These are phyloP conservation scores for Babylonia areolata DNA, from an alignment of 1,140 invertebrate genomes.

Conservation along the genomic window DNA sequence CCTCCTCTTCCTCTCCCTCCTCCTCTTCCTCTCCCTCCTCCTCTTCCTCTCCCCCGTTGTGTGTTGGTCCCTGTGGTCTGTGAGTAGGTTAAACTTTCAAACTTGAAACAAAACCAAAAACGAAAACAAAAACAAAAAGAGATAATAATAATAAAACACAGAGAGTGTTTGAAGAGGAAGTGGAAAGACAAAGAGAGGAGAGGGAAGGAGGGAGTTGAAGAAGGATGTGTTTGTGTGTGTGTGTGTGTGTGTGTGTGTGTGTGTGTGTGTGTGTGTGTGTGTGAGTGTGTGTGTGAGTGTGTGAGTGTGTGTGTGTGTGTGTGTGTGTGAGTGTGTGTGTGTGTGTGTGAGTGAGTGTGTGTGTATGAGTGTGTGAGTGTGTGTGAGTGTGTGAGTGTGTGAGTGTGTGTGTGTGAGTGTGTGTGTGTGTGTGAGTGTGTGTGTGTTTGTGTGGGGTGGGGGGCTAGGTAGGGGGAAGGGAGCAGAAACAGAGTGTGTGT, in stretches of 20 bases:
- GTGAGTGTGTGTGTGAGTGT: neutral
- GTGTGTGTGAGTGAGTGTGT: neutral
- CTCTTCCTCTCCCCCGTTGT: too few species aligned
- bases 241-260: neutral
- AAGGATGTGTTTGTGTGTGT: neutral
- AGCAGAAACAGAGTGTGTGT: neutral
- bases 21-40: neutral
- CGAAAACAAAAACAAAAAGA: neutral
- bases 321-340: neutral
- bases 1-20: neutral
- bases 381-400: neutral
- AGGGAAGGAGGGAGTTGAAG: too few species aligned
- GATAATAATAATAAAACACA: neutral
- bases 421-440: conserved; percentile 1
- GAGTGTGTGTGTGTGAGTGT: neutral
- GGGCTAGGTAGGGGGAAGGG: too few species aligned
- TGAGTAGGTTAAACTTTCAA: too few species aligned
- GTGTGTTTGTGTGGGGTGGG: neutral
- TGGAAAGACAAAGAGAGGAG: too few species aligned
- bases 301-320: neutral
- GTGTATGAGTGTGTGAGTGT: neutral
- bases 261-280: conserved; percentile 1
- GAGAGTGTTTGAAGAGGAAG: too few species aligned
- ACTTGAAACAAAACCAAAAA: neutral
- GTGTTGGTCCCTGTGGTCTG: too few species aligned